Percentiles rank a stretch among this genome's conserved stretches.
These are phyloP conservation scores for Zaprionus ghesquierei DNA, from an alignment of 1,140 invertebrate species.

Conservation along the genomic window DNA sequence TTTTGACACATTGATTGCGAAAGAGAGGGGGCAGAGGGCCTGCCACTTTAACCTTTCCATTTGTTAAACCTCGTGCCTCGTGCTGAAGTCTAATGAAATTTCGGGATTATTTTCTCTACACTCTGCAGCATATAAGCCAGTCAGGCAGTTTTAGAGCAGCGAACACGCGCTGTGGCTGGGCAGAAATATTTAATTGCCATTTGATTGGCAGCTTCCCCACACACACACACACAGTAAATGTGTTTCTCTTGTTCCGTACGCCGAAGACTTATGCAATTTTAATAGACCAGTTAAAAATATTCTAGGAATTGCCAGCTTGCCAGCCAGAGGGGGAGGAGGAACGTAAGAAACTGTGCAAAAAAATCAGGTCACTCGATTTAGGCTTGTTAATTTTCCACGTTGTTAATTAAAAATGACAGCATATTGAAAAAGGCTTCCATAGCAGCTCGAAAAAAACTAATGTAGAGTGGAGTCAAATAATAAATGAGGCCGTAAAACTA, in stretches of 20 bases:
- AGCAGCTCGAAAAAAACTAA: background rate
- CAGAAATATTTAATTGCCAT: constrained; percentile 62
- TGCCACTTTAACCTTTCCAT: constrained; percentile 23
- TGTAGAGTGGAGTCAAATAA: background rate
- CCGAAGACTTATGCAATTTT: constrained; percentile 60
- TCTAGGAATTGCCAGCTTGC: constrained; percentile 50
- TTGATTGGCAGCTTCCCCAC: constrained; percentile 49
- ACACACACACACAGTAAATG: constrained; percentile 50
- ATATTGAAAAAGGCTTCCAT: constrained; percentile 31
- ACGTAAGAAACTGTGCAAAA: background rate
- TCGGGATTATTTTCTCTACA: background rate
- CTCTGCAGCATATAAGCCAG: background rate
- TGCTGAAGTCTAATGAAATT: background rate
- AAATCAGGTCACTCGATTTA: constrained; percentile 10
- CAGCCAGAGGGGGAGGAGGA: background rate
- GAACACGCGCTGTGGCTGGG: background rate
- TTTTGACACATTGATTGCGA: constrained; percentile 70
- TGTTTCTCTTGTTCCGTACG: constrained; percentile 66
- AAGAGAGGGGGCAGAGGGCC: background rate
- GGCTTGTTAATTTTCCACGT: constrained; percentile 16
- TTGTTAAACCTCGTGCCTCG: constrained; percentile 37
- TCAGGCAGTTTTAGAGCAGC: background rate
- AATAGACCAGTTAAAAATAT: constrained; percentile 58
- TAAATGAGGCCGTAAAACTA: background rate
- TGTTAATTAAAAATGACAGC: constrained; percentile 45